phyloP scores from a whole-genome alignment of 1,140 invertebrate genomes.

The Eciton burchellii region DNA sequence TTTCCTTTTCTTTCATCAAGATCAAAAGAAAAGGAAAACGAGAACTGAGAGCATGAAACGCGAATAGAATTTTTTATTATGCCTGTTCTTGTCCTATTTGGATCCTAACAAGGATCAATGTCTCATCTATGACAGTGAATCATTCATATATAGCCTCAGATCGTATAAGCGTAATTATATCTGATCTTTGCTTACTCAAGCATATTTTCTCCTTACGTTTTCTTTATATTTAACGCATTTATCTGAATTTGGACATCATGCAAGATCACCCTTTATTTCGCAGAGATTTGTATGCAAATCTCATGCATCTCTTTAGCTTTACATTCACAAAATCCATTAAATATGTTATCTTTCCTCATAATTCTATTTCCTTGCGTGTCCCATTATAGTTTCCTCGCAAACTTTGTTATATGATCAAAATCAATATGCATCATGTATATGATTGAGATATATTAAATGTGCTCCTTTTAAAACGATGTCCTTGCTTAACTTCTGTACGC shows the following conservation, averaged over 20 bases:
- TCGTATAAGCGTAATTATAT: neutral
- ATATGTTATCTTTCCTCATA: neutral
- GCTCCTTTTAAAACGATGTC: neutral
- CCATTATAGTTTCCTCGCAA: neutral
- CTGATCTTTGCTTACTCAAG: neutral
- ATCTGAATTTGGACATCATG: neutral
- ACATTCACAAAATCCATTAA: neutral
- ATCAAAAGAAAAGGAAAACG: too few relatives aligned
- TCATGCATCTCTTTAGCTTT: neutral
- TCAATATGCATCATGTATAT: neutral
- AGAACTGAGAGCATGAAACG: too few relatives aligned
- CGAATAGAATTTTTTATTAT: neutral
- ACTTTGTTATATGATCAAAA: neutral
- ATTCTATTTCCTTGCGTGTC: neutral
- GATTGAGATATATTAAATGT: neutral
- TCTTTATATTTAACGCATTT: neutral
- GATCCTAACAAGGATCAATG: neutral
- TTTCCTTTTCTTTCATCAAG: too few relatives aligned
- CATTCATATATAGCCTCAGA: too few relatives aligned
- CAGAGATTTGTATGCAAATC: neutral
- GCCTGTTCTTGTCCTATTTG: neutral
- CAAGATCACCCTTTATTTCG: neutral
- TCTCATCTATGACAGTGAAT: neutral
- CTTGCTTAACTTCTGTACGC: neutral
- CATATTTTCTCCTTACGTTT: neutral